These are phyloP conservation scores for Emmelina monodactyla DNA, from an alignment of 2,888 invertebrate species.

Conservation along the genomic window DNA sequence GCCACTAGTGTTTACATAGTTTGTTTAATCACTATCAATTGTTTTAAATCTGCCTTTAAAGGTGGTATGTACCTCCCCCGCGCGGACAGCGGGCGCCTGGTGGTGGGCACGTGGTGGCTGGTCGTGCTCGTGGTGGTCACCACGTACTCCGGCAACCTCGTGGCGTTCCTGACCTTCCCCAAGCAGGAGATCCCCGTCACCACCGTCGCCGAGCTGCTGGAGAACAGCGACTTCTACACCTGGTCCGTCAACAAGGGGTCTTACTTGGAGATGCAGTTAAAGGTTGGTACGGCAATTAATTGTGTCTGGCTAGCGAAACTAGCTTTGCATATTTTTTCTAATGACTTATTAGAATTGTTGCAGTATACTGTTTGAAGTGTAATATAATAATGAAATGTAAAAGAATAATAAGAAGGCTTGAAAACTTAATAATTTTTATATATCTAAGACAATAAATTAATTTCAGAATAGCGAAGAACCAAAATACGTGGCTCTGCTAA, in stretches of 20 bases:
- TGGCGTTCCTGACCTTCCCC: slow-evolving; percentile 92
- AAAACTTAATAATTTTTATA: background rate
- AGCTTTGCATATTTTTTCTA: too few species aligned
- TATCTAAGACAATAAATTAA: background rate
- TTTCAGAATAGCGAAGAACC: slow-evolving; percentile 65
- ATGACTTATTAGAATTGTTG: too few species aligned
- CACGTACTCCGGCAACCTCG: slow-evolving; percentile 91
- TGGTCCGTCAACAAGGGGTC: slow-evolving; percentile 82
- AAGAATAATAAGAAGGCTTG: background rate
- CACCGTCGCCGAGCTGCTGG: slow-evolving; percentile 71
- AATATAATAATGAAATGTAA: background rate
- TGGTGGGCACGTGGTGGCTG: slow-evolving; percentile 92
- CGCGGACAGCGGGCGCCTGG: slow-evolving; percentile 84
- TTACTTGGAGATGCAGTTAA: slow-evolving; percentile 71
- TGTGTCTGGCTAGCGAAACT: too few species aligned
- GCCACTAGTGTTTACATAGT: too few species aligned
- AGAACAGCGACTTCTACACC: slow-evolving; percentile 63
- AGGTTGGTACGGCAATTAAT: too few species aligned
- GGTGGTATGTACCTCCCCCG: slow-evolving; percentile 88
- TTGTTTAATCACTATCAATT: too few species aligned
- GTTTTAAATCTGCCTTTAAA: too few species aligned
- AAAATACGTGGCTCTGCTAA: slow-evolving; percentile 65
- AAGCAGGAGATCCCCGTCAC: slow-evolving; percentile 78
- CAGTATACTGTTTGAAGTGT: background rate
- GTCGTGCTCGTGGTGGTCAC: slow-evolving; percentile 89